Evolutionary conservation across 2,888 invertebrate genomes (phyloP).

Genomic region (Meteorus cinctellus): DNA sequence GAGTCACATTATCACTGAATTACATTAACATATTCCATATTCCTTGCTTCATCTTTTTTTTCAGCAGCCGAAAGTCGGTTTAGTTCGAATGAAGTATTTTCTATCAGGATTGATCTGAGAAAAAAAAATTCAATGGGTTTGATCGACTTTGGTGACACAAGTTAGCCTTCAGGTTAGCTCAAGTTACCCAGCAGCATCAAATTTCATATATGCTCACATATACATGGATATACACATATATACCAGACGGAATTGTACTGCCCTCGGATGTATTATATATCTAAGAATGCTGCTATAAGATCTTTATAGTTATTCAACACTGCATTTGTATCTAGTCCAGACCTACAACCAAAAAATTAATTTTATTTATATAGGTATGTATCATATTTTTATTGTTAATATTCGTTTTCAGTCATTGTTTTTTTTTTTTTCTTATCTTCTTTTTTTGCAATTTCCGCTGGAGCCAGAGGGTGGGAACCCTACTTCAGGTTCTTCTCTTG

Average conservation of each 20-base stretch:
- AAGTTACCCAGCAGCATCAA: slow-evolving; percentile 15
- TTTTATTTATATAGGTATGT: background rate
- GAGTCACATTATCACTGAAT: no score
- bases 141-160: slow-evolving; percentile 33
- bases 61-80: no score
- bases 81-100: no score
- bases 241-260: background rate
- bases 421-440: background rate
- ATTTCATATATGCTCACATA: slow-evolving; percentile 16
- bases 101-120: background rate
- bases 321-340: background rate
- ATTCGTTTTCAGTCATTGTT: background rate
- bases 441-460: background rate
- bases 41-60: no score
- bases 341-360: background rate
- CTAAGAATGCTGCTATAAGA: background rate
- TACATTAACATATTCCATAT: no score
- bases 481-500: background rate
- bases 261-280: background rate
- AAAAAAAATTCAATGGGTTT: slow-evolving; percentile 7
- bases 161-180: slow-evolving; percentile 22
- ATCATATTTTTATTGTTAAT: background rate
- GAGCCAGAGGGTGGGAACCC: slow-evolving; percentile 7
- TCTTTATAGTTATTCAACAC: background rate
- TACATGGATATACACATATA: background rate